Conservation (phyloP, 2,888 invertebrate species). For the Ypsolopha sequella region DNA sequence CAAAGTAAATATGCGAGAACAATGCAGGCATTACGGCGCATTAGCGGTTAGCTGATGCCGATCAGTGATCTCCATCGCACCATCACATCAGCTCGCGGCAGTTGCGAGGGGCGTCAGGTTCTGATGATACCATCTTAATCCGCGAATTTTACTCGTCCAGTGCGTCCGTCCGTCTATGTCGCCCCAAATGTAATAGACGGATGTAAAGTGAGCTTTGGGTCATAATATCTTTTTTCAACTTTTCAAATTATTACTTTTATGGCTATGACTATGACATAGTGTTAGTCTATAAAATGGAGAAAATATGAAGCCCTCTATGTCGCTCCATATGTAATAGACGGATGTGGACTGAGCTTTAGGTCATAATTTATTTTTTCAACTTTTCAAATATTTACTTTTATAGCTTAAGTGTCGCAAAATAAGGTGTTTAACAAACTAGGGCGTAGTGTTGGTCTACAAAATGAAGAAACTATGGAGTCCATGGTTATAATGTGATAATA, state of each 20-base stretch:
- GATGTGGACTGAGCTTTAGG: background rate
- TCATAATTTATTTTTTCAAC: no score
- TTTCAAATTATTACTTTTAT: no score
- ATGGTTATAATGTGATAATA: no score
- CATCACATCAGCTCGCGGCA: constrained; percentile 15
- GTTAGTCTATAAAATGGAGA: no score
- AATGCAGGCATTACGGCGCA: constrained; percentile 31
- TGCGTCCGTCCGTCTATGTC: constrained; percentile 9
- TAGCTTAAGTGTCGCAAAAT: no score
- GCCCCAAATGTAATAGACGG: background rate
- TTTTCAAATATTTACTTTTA: no score
- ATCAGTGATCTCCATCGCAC: constrained; percentile 18
- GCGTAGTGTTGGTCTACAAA: no score
- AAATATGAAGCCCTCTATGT: background rate
- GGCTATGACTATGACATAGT: no score
- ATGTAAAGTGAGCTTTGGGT: background rate
- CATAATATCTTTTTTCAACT: no score
- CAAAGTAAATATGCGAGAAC: no score
- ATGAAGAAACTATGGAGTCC: no score
- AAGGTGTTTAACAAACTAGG: no score
- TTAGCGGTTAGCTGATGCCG: constrained; percentile 42
- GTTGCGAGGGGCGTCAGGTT: constrained; percentile 35
- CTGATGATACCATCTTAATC: constrained; percentile 59
- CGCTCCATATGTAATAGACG: background rate
- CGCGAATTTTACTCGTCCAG: constrained; percentile 25